Base-by-base conservation (phyloP, 2,113 vertebrate species). In the Muntiacus muntjak region DNA sequence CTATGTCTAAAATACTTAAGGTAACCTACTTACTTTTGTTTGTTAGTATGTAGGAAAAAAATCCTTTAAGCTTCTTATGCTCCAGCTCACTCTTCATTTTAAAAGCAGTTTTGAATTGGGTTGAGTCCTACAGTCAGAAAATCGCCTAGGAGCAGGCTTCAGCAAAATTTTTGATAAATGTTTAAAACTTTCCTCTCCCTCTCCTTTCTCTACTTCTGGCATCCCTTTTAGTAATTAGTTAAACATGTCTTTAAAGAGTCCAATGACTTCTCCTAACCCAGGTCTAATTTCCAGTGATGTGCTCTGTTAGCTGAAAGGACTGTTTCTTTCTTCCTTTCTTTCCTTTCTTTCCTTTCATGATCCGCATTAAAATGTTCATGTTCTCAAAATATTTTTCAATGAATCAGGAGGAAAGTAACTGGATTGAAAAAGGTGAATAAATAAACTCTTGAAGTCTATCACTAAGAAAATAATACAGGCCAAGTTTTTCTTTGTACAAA, bases 21-120 rank as follows among this genome's bases (percentile, higher is more conserved):
- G 23, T 26, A 92, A 83, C 7, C 81, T 82, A 85, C 33, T 88
- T 50, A 87, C n/a, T 95, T 91, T 89, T 79, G 33, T 91, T 97
- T 96, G 92, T 78, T 97, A 50, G 8, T 62, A 50, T 84, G 1
- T 45, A 89, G 36, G 1, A 92, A 85, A 43, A 94, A 86, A 45
- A 36, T 5, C 8, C 7, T 96, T 95, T 81, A 92, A 71, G 1
- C 19, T 94, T 88, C 76, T 87, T 84, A 79, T 3, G 60, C 6
- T 78, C 9, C 3, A 83, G 7, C 55, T 79, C 25, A 83, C 12
- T 87, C 19, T 17, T 95, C 15, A 57, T 87, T 91, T 87, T 87
- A 14, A 90, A 76, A 95, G 76, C 1, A 54, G 25, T 50, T 91
- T 94, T 95, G 57, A 97, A 83, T 90, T 62, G 17, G 23, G n/a